These are phyloP conservation scores for Ateles fusciceps DNA, from an alignment of 2,797 vertebrate species.

Conservation along the genomic window DNA sequence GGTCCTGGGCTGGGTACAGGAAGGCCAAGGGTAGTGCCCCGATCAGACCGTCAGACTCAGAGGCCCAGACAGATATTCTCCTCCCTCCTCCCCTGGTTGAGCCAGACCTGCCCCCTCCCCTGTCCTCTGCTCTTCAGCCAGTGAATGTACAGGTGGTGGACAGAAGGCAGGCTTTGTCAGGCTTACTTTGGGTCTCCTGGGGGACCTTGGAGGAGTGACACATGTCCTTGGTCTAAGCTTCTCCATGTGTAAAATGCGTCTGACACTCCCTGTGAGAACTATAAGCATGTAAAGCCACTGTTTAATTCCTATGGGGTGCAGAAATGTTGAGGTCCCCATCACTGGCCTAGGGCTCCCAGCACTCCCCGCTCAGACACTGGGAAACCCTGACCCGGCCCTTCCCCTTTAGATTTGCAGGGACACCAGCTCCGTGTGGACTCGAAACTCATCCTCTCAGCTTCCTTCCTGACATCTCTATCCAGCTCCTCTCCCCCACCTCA, in stretches of 20 bases:
- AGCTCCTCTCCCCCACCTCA: too few relatives aligned
- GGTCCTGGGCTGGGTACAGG: background rate
- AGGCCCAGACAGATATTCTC: background rate
- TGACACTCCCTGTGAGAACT: background rate
- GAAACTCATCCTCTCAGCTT: background rate
- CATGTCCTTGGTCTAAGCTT: background rate
- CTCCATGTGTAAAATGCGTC: background rate
- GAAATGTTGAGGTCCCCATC: background rate
- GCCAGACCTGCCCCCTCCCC: background rate
- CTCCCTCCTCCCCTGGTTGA: background rate
- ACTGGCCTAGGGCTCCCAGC: background rate
- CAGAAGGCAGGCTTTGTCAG: background rate
- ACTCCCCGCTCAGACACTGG: background rate
- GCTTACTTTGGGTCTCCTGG: background rate
- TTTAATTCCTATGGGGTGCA: background rate
- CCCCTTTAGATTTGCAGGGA: background rate
- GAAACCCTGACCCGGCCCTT: background rate
- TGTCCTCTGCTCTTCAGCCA: too few relatives aligned
- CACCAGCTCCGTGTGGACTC: background rate
- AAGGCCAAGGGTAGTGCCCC: background rate
- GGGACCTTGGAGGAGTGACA: background rate
- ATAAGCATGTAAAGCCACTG: background rate
- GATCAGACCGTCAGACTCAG: background rate
- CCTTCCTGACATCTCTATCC: background rate
- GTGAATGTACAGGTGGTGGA: background rate